A percentile compares a stretch with the other conserved stretches of the same genome.
Conservation (phyloP, 2,113 vertebrate genomes). For the Litocranius walleri region DNA sequence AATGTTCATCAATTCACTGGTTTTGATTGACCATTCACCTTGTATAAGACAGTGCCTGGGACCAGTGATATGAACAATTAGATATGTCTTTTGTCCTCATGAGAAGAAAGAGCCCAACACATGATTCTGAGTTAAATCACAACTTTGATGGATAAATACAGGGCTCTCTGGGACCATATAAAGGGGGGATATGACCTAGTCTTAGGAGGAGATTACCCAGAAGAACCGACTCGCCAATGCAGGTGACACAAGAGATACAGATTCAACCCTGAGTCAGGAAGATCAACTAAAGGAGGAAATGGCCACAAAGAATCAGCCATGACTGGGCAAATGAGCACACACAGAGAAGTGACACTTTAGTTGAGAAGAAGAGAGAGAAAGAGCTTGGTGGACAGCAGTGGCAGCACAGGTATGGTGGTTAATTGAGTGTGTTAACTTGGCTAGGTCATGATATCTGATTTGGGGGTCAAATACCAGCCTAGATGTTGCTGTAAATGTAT, state of each 20-base stretch:
- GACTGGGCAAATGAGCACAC: neutral
- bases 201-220: neutral
- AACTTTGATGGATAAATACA: neutral
- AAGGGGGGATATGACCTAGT: neutral
- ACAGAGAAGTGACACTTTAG: neutral
- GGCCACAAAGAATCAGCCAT: neutral
- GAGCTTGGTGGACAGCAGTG: neutral
- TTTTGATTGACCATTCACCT: neutral
- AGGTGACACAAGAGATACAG: neutral
- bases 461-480: neutral
- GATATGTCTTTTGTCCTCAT: neutral
- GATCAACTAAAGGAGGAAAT: neutral
- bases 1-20: neutral
- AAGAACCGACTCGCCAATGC: neutral
- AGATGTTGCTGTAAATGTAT: neutral
- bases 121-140: neutral
- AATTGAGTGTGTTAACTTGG: neutral
- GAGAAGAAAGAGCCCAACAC: neutral
- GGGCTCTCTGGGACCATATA: neutral
- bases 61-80: neutral
- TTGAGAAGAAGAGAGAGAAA: neutral
- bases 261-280: neutral
- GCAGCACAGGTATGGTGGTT: neutral
- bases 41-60: neutral
- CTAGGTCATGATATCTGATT: too few species aligned